phyloP scores from a whole-genome alignment of 2,888 invertebrate species.

The Adelognathus sp. region DNA sequence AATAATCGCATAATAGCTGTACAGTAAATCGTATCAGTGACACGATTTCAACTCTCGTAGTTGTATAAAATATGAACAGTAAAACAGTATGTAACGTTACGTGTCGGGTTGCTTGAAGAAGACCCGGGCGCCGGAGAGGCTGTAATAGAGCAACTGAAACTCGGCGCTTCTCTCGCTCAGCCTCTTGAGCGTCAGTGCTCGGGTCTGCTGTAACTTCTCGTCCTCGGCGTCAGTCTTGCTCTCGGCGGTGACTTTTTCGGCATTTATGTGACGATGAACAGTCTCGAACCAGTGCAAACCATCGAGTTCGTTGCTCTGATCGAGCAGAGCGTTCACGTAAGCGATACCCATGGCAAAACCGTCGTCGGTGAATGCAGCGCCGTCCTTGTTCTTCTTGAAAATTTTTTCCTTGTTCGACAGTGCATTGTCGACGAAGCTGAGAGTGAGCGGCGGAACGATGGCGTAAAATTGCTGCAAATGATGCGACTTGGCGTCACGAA shows the following conservation, averaged over 20 bases:
- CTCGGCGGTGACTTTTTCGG: constrained; percentile 85
- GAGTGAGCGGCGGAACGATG: constrained; percentile 95
- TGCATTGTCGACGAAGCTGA: constrained; percentile 97
- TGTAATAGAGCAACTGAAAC: constrained; percentile 94
- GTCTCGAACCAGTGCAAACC: constrained; percentile 97
- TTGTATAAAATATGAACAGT: constrained; percentile 17
- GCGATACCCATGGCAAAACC: constrained; percentile 98
- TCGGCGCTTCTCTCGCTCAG: constrained; percentile 84
- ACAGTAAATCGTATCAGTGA: constrained; percentile 26
- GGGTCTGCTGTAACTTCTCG: constrained; percentile 95
- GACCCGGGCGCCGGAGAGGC: constrained; percentile 96
- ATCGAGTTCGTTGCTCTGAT: constrained; percentile 93
- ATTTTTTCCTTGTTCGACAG: constrained; percentile 96
- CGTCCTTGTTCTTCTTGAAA: constrained; percentile 93
- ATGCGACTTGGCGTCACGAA: constrained; percentile 90
- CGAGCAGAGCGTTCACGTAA: constrained; percentile 94
- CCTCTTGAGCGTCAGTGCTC: constrained; percentile 93
- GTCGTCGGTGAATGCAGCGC: constrained; percentile 97
- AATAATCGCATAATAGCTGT: constrained; percentile 42
- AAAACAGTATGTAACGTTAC: constrained; percentile 16
- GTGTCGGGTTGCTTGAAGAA: constrained; percentile 89
- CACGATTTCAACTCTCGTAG: constrained; percentile 13
- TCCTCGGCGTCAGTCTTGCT: constrained; percentile 85
- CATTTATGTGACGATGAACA: constrained; percentile 87
- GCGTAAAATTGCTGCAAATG: constrained; percentile 96